Evolutionary conservation across 92 coral and sea anemone species (phyloP).

Genomic region (Umimayanthus chanpuru): DNA sequence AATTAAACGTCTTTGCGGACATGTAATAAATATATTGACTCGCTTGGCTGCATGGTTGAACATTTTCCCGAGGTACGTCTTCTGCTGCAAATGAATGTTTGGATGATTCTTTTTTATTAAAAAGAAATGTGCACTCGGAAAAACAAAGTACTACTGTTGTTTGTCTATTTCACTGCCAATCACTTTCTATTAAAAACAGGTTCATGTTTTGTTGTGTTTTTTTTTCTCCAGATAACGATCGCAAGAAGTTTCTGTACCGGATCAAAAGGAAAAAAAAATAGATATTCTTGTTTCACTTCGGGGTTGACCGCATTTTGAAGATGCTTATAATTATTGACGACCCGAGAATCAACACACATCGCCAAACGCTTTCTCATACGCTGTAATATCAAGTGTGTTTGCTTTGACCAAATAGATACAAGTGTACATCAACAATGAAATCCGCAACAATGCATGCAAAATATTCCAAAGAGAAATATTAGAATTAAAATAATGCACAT

Average conservation of each 20-base stretch:
- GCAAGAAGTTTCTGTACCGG: neutral
- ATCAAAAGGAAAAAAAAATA: neutral
- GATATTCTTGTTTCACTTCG: slow-evolving; percentile 3
- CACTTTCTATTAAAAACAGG: neutral
- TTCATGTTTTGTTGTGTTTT: neutral
- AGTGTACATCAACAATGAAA: slow-evolving; percentile 19
- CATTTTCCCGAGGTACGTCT: neutral
- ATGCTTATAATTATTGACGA: neutral
- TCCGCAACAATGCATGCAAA: neutral
- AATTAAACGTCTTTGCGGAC: too few species aligned
- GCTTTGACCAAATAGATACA: slow-evolving; percentile 28
- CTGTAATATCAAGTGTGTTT: slow-evolving; percentile 28
- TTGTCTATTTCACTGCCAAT: neutral
- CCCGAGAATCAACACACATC: neutral
- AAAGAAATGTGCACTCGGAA: neutral
- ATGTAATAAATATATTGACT: too few species aligned
- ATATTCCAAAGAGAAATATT: neutral
- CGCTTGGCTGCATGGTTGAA: neutral
- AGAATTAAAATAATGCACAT: neutral
- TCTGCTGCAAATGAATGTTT: neutral
- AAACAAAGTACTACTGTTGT: neutral
- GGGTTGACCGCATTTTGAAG: slow-evolving; percentile 27
- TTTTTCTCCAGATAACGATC: neutral
- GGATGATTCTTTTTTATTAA: neutral
- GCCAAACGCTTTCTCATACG: neutral